phyloP scores from a whole-genome alignment of 2,888 invertebrate genomes.

The Parnassius apollo region DNA sequence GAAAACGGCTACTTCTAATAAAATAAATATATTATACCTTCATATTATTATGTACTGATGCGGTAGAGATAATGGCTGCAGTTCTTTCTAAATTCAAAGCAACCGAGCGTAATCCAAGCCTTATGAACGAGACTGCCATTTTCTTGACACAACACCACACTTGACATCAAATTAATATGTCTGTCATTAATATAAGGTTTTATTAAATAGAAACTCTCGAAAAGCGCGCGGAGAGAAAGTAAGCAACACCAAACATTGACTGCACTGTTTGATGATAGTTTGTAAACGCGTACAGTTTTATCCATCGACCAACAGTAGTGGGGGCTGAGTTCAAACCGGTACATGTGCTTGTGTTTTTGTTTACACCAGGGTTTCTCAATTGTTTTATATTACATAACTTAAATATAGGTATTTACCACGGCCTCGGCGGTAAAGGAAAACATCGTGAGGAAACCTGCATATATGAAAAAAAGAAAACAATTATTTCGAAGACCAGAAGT shows the following conservation, averaged over 20 bases:
- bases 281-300: constrained; percentile 59
- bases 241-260: constrained; percentile 29
- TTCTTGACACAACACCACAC: constrained; percentile 32
- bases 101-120: constrained; percentile 60
- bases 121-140: constrained; percentile 74
- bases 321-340: constrained; percentile 48
- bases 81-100: constrained; percentile 60
- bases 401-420: too few species aligned
- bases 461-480: too few species aligned
- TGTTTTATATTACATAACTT: too few species aligned
- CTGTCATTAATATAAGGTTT: constrained; percentile 30
- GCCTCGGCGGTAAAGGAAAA: too few species aligned
- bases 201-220: constrained; percentile 18
- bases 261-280: constrained; percentile 56
- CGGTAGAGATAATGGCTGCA: constrained; percentile 52
- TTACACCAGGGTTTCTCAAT: constrained; percentile 26
- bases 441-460: too few species aligned
- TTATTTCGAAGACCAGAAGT: too few species aligned
- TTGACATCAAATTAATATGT: constrained; percentile 31
- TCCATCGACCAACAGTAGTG: constrained; percentile 45
- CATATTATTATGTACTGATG: constrained; percentile 56
- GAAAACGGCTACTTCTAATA: too few species aligned
- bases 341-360: constrained; percentile 34
- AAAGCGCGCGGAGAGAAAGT: constrained; percentile 27
- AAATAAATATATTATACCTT: constrained; percentile 60